These are phyloP conservation scores for Cyprinodon diabolis DNA, from an alignment of 2,797 vertebrate species.

Conservation along the genomic window DNA sequence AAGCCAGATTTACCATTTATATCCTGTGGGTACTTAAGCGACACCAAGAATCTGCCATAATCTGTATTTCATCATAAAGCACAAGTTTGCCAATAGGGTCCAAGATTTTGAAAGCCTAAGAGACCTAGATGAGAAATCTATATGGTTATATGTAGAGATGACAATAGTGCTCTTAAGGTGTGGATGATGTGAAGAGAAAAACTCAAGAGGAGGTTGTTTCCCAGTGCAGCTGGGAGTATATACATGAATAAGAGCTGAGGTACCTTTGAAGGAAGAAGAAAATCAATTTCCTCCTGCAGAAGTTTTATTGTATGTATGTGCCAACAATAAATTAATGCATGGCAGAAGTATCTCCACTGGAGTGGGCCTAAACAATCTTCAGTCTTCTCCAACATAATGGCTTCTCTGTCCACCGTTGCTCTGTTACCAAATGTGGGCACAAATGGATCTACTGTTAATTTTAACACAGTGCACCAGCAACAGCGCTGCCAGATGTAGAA, in stretches of 20 bases:
- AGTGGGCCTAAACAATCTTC: background rate
- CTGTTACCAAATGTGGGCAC: constrained; percentile 1
- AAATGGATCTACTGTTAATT: constrained; percentile 2
- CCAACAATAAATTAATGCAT: background rate
- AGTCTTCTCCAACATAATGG: background rate
- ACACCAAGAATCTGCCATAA: too few species aligned
- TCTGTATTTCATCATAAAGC: too few species aligned
- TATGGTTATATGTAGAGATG: background rate
- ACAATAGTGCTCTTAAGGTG: background rate
- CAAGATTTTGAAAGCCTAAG: background rate
- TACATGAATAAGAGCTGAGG: background rate
- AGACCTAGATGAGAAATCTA: background rate
- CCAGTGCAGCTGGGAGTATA: background rate
- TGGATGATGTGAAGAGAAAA: background rate
- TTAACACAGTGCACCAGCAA: background rate
- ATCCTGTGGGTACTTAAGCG: too few species aligned
- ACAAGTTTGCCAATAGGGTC: background rate
- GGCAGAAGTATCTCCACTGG: background rate
- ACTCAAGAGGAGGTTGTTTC: background rate
- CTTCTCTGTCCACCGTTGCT: background rate
- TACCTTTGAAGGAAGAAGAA: background rate
- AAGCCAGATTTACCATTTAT: too few species aligned
- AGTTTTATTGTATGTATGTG: background rate
- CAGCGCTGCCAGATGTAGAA: background rate
- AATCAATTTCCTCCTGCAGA: constrained; percentile 7